Evolutionary conservation across 2,113 vertebrate genomes (phyloP).

Genomic region (Saguinus midas): DNA sequence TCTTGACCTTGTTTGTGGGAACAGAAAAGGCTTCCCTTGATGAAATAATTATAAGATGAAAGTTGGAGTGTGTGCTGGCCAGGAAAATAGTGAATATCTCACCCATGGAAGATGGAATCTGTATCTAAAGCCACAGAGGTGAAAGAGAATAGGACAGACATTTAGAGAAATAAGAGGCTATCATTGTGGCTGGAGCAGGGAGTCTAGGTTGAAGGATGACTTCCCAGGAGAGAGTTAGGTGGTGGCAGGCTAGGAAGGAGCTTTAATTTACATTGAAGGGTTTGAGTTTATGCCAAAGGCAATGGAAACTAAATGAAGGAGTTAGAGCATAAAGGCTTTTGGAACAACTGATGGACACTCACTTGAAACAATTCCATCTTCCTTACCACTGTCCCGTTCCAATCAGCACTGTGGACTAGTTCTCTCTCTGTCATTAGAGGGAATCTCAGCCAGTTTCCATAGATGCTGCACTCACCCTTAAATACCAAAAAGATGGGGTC

Average conservation of each 20-base stretch:
- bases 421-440: background rate
- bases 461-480: background rate
- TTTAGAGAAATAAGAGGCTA: background rate
- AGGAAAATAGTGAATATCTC: background rate
- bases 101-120: background rate
- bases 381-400: background rate
- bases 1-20: background rate
- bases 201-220: fast-evolving
- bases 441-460: background rate
- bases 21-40: background rate
- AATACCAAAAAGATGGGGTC: background rate
- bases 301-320: background rate
- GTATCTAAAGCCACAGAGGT: background rate
- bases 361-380: background rate
- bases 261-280: background rate
- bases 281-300: background rate
- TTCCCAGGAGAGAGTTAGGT: background rate
- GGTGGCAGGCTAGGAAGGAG: background rate
- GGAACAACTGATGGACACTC: background rate
- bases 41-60: background rate
- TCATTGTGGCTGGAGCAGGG: background rate
- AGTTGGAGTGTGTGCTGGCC: background rate
- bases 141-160: background rate
- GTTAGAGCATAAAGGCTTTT: background rate
- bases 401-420: background rate